Base-by-base conservation (phyloP, 2,797 vertebrate species). In the Aulostomus chinensis region DNA sequence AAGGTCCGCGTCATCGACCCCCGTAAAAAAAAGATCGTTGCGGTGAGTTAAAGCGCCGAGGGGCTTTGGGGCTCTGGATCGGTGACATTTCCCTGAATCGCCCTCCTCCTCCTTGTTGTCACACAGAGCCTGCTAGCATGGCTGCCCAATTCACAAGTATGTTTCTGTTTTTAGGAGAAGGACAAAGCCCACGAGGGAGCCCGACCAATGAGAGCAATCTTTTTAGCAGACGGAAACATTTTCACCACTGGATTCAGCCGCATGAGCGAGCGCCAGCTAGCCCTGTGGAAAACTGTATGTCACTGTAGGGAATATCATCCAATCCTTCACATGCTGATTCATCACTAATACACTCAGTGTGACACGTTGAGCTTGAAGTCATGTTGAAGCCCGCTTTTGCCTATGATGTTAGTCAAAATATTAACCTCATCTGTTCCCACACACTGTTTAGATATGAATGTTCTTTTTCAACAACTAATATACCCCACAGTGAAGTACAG, bases 201-300 rank as follows among this genome's bases (percentile, higher is more conserved):
- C 0, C 89, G 97, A 9, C 97, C 97, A 17, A 98, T 98, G 93
- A 88, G 96, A 46, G 97, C 97, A 22, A 98, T 99, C 83, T 99
- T 99, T 85, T 90, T 99, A 28, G 89, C 94, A 0, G 93, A 99
- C 0, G 97, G 95, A 39, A 98, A 96, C 14, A 91, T 99, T 84
- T 98, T 99, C 88, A 99, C 97, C 58, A 99, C 97, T 0, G 97
- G 97, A 20, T 99, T 99, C 84, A 98, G 96, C 87, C 96, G 97
- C 85, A 98, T 99, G 97, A 99, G 97, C 0, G 97, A 99, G 72
- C 91, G 97, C 67, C 97, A 99, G 88, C 92, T 99, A 14, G 97
- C 94, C 0, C 91, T 99, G 56, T 99, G 97, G 97, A 98, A 95
- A 75, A 92, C 91, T 34, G 97, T 99, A 91, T 0, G 94, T 78